phyloP scores from a whole-genome alignment of 2,797 vertebrate genomes.

The Erethizon dorsatum region DNA sequence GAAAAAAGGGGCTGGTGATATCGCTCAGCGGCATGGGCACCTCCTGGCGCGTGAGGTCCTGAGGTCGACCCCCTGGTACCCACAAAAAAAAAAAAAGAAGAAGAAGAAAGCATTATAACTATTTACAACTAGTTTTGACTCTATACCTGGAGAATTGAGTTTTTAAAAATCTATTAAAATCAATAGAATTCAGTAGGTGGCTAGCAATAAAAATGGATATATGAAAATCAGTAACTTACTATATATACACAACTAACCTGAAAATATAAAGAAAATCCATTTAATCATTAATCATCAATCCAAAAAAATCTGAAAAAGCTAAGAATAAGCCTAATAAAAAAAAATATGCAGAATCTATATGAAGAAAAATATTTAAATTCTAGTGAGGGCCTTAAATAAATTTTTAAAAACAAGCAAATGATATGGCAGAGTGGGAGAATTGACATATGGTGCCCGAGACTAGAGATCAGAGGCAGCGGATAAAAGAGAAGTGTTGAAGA shows the following conservation, averaged over 20 bases:
- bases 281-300: conserved; percentile 36
- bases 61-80: no score
- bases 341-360: conserved; percentile 6
- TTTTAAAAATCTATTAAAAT: conserved; percentile 29
- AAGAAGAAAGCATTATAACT: not conserved
- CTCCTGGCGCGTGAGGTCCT: no score
- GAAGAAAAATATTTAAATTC: conserved; percentile 53
- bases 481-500: not conserved
- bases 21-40: no score
- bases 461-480: not conserved
- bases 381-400: conserved; percentile 46
- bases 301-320: not conserved
- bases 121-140: conserved; percentile 3
- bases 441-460: not conserved
- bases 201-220: conserved; percentile 64
- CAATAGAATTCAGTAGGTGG: conserved; percentile 57
- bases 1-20: no score
- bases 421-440: not conserved
- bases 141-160: not conserved
- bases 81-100: not conserved
- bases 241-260: conserved; percentile 54
- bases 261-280: conserved; percentile 71
- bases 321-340: conserved; percentile 48
- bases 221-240: conserved; percentile 73
- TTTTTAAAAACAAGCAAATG: conserved; percentile 43